Percentiles rank a stretch among this genome's conserved stretches.
Conservation (phyloP, 2,113 vertebrate genomes). For the Amblyornis subalaris region DNA sequence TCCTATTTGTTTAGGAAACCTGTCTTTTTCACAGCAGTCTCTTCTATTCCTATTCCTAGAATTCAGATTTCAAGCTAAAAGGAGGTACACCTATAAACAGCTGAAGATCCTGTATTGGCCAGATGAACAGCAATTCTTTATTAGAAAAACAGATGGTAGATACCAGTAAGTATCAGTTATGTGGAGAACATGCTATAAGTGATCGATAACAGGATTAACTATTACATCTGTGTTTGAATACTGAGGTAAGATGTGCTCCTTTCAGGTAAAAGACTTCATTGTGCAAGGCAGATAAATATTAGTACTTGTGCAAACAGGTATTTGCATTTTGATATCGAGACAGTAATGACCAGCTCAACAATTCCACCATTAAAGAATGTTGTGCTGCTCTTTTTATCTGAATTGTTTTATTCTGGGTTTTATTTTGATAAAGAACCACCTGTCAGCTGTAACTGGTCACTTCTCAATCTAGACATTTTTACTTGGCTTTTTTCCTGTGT, state of each 20-base stretch:
- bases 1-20: background rate
- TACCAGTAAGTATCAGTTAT: background rate
- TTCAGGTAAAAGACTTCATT: background rate
- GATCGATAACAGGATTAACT: background rate
- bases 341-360: background rate
- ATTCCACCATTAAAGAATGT: background rate
- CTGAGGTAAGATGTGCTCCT: background rate
- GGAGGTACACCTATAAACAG: background rate
- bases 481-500: conserved; percentile 32
- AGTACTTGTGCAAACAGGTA: background rate
- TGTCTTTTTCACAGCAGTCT: background rate
- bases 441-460: background rate
- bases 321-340: background rate
- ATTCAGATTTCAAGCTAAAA: background rate
- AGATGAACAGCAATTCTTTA: background rate
- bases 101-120: background rate
- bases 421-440: background rate
- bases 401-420: background rate
- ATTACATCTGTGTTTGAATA: background rate
- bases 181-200: background rate
- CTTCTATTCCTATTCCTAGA: background rate
- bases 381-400: background rate
- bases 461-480: background rate
- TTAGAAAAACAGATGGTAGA: background rate
- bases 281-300: background rate